These are phyloP conservation scores for Hydractinia symbiolongicarpus DNA, from an alignment of 30 jellyfish, hydroid and myxozoan genomes.

Conservation along the genomic window DNA sequence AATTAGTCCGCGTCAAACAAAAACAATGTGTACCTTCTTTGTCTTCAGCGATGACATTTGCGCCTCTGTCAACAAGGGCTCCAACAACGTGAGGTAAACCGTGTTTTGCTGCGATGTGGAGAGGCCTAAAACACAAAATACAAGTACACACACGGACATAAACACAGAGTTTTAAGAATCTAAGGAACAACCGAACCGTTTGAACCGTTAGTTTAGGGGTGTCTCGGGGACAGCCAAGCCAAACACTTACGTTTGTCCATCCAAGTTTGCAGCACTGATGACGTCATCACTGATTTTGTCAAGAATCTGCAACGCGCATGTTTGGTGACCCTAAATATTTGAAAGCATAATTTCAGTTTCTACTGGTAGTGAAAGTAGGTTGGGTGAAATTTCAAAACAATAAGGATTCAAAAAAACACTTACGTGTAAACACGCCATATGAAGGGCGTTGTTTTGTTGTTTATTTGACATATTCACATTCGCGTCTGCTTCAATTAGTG, in stretches of 20 bases:
- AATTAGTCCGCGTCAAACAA: not conserved
- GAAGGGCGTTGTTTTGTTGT: slow-evolving; percentile 57
- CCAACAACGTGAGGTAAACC: slow-evolving; percentile 67
- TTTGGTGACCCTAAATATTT: slow-evolving; percentile 48
- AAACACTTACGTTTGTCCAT: slow-evolving; percentile 41
- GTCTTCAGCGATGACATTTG: slow-evolving; percentile 60
- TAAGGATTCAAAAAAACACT: not conserved
- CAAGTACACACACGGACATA: not conserved
- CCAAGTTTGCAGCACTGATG: slow-evolving; percentile 49
- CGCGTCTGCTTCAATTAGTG: slow-evolving; percentile 66
- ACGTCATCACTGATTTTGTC: slow-evolving; percentile 49
- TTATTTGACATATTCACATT: slow-evolving; percentile 31
- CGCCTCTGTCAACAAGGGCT: slow-evolving; percentile 61
- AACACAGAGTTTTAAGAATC: not conserved
- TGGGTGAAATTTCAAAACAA: no score
- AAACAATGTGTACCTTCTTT: slow-evolving; percentile 43
- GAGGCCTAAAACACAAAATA: slow-evolving; percentile 34
- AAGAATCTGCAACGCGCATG: slow-evolving; percentile 60
- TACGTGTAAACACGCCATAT: slow-evolving; percentile 73
- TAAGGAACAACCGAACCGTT: not conserved
- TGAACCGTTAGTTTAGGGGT: no score
- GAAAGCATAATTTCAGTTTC: not conserved
- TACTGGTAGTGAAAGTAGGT: not conserved
- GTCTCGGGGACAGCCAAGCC: no score
- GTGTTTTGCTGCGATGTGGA: slow-evolving; percentile 73